Conservation (phyloP, 2,113 vertebrate genomes). For the Motacilla alba region DNA sequence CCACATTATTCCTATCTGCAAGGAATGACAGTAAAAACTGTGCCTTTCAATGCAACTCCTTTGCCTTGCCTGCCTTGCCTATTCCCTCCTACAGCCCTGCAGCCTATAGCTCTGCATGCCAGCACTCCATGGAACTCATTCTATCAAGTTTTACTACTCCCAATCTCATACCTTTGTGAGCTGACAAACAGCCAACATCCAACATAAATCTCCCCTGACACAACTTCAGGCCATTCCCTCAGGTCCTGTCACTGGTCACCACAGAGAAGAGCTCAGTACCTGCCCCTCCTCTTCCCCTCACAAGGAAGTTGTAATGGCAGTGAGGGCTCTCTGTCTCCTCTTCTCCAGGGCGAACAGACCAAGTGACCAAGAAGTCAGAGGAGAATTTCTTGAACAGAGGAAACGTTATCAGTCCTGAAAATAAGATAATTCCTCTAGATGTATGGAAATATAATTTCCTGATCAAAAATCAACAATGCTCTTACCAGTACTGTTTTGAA, state of each 20-base stretch:
- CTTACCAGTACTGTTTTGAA: not conserved
- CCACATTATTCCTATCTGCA: not conserved
- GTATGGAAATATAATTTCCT: not conserved
- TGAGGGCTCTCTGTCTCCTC: not conserved
- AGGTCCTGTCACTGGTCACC: not conserved
- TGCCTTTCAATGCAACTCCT: not conserved
- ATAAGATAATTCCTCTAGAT: not conserved
- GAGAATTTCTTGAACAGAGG: not conserved
- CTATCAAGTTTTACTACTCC: not conserved
- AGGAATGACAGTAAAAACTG: not conserved
- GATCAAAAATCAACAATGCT: not conserved
- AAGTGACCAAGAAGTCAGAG: not conserved
- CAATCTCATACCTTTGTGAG: not conserved
- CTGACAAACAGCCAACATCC: not conserved
- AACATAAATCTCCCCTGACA: not conserved
- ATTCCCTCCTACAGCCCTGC: not conserved
- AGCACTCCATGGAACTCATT: not conserved
- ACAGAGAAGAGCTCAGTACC: not conserved
- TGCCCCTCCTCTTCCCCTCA: not conserved
- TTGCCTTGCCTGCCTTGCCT: not conserved
- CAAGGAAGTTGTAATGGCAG: rapidly evolving
- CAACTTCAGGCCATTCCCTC: not conserved
- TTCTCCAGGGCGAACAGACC: not conserved
- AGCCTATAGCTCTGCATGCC: not conserved
- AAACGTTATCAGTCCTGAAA: not conserved